Conservation (phyloP, 2,888 invertebrate genomes). For the Lepetodrilus schrolli region DNA sequence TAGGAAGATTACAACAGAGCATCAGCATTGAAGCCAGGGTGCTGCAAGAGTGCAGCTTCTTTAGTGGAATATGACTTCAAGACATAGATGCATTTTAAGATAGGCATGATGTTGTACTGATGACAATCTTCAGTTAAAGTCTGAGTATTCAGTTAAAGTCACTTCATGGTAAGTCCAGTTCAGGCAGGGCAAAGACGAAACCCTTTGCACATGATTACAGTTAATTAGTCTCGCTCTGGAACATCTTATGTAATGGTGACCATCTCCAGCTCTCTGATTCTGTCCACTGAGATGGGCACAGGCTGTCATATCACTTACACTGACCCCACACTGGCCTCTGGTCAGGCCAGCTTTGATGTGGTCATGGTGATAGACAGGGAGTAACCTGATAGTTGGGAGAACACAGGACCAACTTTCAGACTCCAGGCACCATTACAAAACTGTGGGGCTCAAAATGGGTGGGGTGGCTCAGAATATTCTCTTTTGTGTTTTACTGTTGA, state of each 20-base stretch:
- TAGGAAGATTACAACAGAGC: no score
- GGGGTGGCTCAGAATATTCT: no score
- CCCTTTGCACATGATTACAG: not conserved
- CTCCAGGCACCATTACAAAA: not conserved
- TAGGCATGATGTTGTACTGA: no score
- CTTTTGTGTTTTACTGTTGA: no score
- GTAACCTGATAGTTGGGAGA: not conserved
- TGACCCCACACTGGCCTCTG: conserved; percentile 11
- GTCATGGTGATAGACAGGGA: conserved; percentile 5
- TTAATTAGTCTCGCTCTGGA: not conserved
- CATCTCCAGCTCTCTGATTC: not conserved
- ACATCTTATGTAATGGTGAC: not conserved
- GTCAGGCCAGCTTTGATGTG: conserved; percentile 19
- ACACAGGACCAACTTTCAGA: not conserved
- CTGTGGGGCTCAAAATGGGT: no score
- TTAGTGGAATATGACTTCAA: no score
- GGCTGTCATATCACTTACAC: conserved; percentile 1
- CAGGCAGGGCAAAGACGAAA: not conserved
- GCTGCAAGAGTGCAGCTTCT: no score
- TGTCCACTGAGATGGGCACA: conserved; percentile 2
- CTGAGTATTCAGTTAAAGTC: no score
- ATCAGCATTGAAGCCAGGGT: no score
- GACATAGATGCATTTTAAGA: no score
- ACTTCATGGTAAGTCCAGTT: no score
- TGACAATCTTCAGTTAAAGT: no score